Evolutionary conservation across 2,113 vertebrate species (phyloP).

Genomic region (Pachyramphus minor): DNA sequence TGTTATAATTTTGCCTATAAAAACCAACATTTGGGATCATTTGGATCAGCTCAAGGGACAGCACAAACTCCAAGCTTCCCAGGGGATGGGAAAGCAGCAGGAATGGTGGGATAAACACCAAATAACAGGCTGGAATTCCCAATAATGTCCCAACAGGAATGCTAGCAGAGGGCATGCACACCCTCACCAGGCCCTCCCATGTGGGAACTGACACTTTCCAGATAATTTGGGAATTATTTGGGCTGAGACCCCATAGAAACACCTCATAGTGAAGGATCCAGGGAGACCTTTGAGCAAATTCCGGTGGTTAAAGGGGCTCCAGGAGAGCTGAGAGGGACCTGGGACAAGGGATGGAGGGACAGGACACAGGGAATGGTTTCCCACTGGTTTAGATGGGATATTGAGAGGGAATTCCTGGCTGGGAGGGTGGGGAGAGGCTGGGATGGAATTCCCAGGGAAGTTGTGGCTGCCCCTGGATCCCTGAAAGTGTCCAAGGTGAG

Average conservation of each 20-base stretch:
- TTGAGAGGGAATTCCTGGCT: background rate
- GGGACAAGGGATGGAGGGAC: background rate
- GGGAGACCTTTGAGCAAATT: too few species aligned
- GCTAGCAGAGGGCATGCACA: constrained; percentile 73
- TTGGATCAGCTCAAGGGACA: background rate
- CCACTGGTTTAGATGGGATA: background rate
- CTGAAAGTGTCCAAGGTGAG: background rate
- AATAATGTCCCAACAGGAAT: background rate
- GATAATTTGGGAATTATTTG: background rate
- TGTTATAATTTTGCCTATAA: fast-evolving
- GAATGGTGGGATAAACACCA: background rate
- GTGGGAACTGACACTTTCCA: background rate
- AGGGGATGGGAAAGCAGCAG: background rate
- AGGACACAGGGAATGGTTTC: background rate
- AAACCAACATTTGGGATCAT: background rate
- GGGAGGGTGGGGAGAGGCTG: too few species aligned
- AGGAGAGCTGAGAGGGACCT: background rate
- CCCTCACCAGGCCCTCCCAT: background rate
- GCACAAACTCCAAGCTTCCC: background rate
- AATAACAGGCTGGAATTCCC: background rate
- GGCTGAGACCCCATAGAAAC: background rate
- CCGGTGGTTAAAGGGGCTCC: background rate
- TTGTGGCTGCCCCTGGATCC: background rate
- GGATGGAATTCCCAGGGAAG: background rate
- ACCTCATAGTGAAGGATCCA: background rate